Evolutionary conservation across 2,113 vertebrate genomes (phyloP), one percentile per base, ranked within the genome.

Genomic region (Crypturellus undulatus): DNA sequence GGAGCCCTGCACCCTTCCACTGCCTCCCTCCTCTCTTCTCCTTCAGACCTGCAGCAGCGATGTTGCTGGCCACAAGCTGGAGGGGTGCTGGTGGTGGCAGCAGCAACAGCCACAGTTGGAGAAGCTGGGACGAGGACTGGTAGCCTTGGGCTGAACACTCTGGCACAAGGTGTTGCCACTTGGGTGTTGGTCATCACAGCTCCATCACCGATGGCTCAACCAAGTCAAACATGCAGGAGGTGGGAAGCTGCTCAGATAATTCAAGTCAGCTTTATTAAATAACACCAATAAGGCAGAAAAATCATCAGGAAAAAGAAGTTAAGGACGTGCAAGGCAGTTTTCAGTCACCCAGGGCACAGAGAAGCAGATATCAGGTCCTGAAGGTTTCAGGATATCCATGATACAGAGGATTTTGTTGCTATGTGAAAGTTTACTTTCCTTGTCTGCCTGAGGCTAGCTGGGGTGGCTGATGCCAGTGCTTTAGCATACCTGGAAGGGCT

Each of bases 1-100:
- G 9, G 15, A 2, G 3, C 62, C 64, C 77, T 15, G 38, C 15
- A 47, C 9, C 28, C 60, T 54, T 34, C 22, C 26, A 59, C 26
- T 0, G 0, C 12, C 12, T 71, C 9, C 12, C 13, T 24, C 20
- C 42, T 0, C 5, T 47, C 22, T 8, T 42, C 30, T 13, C 6
- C 28, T 71, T 16, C 36, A 19, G 49, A 42, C 51, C 17, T 38
- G 40, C 77, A 49, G 20, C 10, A 20, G 51, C 3, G 45, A 34
- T 9, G 65, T 28, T 40, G 63, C 47, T 87, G 34, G 70, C 58
- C 26, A 18, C 51, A 43, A 30, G 36, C 38, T 79, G 51, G 45
- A 65, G 52, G 15, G 21, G 40, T 60, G 45, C 19, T 56, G 17
- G 20, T 7, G 9, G 45, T 26, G 30, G 67, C 60, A 73, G 28